Base-by-base conservation (phyloP, 2,797 vertebrate genomes). In the Pitangus sulphuratus region DNA sequence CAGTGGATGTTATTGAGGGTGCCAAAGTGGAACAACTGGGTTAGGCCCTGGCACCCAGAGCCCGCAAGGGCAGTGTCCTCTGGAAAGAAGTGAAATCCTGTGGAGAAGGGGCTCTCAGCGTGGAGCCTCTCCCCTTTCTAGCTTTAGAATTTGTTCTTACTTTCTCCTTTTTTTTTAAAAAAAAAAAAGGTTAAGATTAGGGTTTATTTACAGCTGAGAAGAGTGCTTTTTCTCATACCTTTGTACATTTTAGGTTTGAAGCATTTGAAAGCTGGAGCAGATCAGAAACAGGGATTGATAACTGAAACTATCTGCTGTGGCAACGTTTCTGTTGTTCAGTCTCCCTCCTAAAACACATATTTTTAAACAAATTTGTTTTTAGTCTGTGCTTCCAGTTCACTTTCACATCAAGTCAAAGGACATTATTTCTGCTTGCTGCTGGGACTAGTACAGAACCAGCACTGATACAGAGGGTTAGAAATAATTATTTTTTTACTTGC, bases 351-450 rank as follows among this genome's bases (percentile, higher is more conserved):
- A 91, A 90, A 76, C 54, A 76, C 26, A 33, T 84, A n/a, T 75
- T 84, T 57, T 33, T 82, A 61, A 79, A 69, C 57, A 79, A 37
- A 78, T 90, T 89, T 83, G 35, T 86, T 95, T 92, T 74, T 64
- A 66, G 61, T 72, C 3, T 58, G 28, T 88, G 26, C 16, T 50
- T 84, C 37, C 60, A 66, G 80, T 84, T 92, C 56, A n/a, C 48
- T 65, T 95, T 82, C 47, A 35, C 26, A 31, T 76, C 60, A 75
- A 45, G 85, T 35, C 15, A 83, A 61, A 47, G 54, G 39, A 57
- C 1, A 1, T 71, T 69, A 61, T 84, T 88, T 81, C 58, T 89
- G 22, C 50, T 77, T 50, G 20, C n/a, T 90, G 35, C 58, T 88
- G 65, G 65, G 54, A 44, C 53, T 84, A 42, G 12, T 48, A 42